phyloP scores from a whole-genome alignment of 2,113 vertebrate species.

The Clinocottus analis region DNA sequence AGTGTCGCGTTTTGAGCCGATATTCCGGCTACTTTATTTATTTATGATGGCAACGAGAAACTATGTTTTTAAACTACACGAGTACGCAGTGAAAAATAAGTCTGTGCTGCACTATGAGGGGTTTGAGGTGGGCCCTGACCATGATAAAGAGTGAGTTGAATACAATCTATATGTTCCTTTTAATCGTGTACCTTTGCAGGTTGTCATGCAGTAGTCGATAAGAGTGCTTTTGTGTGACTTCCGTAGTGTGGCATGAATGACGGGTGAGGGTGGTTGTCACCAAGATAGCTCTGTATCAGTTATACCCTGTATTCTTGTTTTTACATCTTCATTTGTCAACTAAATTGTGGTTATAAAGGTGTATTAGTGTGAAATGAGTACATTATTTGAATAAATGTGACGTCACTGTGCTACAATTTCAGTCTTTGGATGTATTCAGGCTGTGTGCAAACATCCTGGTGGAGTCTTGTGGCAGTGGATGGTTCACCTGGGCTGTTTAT shows the following conservation, averaged over 20 bases:
- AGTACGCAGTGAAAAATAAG: accelerated
- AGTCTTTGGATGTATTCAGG: not conserved
- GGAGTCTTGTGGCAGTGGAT: not conserved
- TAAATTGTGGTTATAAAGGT: not conserved
- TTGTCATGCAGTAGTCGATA: not conserved
- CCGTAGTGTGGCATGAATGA: not conserved
- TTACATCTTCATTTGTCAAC: not conserved
- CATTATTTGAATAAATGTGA: not conserved
- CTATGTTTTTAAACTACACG: accelerated
- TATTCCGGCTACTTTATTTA: not conserved
- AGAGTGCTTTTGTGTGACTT: not conserved
- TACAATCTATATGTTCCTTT: not conserved
- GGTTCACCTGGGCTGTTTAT: not conserved
- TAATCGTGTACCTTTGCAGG: accelerated
- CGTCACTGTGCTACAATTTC: not conserved
- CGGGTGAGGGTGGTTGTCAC: not conserved
- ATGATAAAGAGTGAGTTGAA: not conserved
- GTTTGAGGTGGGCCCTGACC: accelerated
- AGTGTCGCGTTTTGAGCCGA: not conserved
- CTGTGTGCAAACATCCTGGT: not conserved
- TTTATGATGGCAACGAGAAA: not conserved
- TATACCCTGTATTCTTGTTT: not conserved
- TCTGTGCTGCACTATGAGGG: accelerated
- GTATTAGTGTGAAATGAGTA: not conserved
- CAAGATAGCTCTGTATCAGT: not conserved